These are phyloP conservation scores for Cetonia aurata DNA, from an alignment of 2,888 invertebrate genomes.

Conservation along the genomic window DNA sequence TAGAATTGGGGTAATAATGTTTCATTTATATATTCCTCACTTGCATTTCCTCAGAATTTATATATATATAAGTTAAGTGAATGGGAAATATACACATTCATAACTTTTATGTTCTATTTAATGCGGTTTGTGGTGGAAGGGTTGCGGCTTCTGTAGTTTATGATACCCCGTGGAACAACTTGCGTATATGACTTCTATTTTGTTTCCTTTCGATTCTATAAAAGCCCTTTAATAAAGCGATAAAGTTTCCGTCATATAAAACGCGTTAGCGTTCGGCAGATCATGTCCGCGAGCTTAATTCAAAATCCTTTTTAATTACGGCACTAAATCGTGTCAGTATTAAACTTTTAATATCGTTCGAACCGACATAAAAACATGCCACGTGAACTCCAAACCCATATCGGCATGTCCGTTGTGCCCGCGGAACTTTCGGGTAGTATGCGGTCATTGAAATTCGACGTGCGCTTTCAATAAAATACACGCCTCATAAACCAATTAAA, in stretches of 20 bases:
- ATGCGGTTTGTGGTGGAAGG: not conserved
- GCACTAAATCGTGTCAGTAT: constrained; percentile 30
- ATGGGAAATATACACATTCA: no score
- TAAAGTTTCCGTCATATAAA: constrained; percentile 25
- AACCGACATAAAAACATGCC: constrained; percentile 33
- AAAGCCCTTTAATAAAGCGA: constrained; percentile 29
- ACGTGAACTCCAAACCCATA: constrained; percentile 6
- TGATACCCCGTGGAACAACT: constrained; percentile 10
- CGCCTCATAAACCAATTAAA: constrained; percentile 37
- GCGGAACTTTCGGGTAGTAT: constrained; percentile 5
- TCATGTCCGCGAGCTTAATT: constrained; percentile 15
- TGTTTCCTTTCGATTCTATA: constrained; percentile 18
- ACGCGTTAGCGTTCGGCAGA: constrained; percentile 20
- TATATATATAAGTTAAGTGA: no score
- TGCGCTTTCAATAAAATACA: constrained; percentile 37
- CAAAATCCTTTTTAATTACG: constrained; percentile 37
- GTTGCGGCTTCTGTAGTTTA: constrained; percentile 12
- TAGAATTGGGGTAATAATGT: no score
- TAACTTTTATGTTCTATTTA: no score
- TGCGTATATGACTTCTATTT: constrained; percentile 13
- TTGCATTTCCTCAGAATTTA: no score
- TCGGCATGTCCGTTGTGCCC: not conserved
- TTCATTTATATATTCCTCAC: no score
- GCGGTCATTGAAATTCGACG: constrained; percentile 25
- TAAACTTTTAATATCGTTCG: constrained; percentile 36